These are phyloP conservation scores for Campaea margaritaria DNA, from an alignment of 2,888 invertebrate species.

Conservation along the genomic window DNA sequence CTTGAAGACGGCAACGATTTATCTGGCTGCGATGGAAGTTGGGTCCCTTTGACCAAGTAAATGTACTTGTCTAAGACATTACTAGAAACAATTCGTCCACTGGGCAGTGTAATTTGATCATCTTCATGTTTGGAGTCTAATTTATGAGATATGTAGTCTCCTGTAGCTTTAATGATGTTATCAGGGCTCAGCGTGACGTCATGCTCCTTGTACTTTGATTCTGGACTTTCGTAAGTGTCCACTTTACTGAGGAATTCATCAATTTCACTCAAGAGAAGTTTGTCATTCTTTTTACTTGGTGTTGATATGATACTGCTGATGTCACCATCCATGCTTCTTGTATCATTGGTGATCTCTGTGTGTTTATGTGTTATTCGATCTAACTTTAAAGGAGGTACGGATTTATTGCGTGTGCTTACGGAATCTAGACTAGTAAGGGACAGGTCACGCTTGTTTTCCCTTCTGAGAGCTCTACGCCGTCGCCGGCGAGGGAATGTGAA, in stretches of 20 bases:
- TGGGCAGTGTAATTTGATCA: conserved; percentile 65
- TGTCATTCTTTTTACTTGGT: conserved; percentile 78
- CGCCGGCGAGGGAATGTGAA: conserved; percentile 76
- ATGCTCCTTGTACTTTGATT: conserved; percentile 59
- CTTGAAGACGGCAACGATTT: conserved; percentile 43
- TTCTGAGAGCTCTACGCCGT: conserved; percentile 60
- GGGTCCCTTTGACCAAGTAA: conserved; percentile 72
- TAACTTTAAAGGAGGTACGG: conserved; percentile 58
- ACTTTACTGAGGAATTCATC: conserved; percentile 80
- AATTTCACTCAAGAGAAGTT: conserved; percentile 76
- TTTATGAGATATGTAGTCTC: conserved; percentile 72
- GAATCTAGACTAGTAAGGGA: conserved; percentile 70
- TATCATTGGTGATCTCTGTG: conserved; percentile 35
- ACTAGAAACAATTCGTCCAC: conserved; percentile 67
- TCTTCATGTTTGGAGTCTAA: conserved; percentile 57
- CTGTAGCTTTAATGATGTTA: conserved; percentile 75
- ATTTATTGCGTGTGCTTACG: conserved; percentile 42
- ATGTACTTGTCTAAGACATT: conserved; percentile 77
- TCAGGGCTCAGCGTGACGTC: conserved; percentile 57
- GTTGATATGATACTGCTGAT: conserved; percentile 78
- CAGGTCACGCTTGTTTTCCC: conserved; percentile 54
- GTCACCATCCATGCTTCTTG: conserved; percentile 77
- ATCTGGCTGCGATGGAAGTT: conserved; percentile 50
- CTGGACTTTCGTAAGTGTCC: conserved; percentile 75
- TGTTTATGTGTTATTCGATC: conserved; percentile 26